Evolutionary conservation across 2,888 invertebrate genomes (phyloP).

Genomic region (Sthenelais limicola): DNA sequence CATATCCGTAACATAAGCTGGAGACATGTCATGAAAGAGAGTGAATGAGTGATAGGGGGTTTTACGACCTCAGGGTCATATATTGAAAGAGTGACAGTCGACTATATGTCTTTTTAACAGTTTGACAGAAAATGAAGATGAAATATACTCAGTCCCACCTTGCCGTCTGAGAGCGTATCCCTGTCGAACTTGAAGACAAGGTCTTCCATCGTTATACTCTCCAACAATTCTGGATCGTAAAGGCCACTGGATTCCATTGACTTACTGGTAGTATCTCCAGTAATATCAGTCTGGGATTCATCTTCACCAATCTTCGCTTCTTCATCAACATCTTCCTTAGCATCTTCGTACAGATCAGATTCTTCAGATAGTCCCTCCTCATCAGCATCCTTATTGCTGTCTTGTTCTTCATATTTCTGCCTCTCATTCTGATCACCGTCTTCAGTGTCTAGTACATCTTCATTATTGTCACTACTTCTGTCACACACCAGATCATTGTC

Average conservation of each 20-base stretch:
- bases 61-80: too few relatives aligned
- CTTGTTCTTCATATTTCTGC: conserved; percentile 14
- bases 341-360: conserved; percentile 30
- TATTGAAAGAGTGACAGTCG: too few relatives aligned
- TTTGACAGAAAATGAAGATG: too few relatives aligned
- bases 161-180: conserved; percentile 49
- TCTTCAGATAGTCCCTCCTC: conserved; percentile 23
- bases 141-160: conserved; percentile 43
- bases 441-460: not conserved
- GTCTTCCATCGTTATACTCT: conserved; percentile 53
- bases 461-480: conserved; percentile 15
- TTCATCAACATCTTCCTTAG: conserved; percentile 44
- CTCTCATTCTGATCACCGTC: conserved; percentile 39
- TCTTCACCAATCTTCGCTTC: conserved; percentile 35
- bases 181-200: conserved; percentile 64
- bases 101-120: too few relatives aligned
- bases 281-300: not conserved
- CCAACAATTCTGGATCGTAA: conserved; percentile 34
- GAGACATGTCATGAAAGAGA: too few relatives aligned
- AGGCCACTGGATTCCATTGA: not conserved
- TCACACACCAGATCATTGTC: conserved; percentile 36
- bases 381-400: not conserved
- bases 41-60: too few relatives aligned
- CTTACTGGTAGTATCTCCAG: not conserved
- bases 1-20: too few relatives aligned